Conservation (phyloP, 2,113 vertebrate species). For the Plecturocebus donacophilus region DNA sequence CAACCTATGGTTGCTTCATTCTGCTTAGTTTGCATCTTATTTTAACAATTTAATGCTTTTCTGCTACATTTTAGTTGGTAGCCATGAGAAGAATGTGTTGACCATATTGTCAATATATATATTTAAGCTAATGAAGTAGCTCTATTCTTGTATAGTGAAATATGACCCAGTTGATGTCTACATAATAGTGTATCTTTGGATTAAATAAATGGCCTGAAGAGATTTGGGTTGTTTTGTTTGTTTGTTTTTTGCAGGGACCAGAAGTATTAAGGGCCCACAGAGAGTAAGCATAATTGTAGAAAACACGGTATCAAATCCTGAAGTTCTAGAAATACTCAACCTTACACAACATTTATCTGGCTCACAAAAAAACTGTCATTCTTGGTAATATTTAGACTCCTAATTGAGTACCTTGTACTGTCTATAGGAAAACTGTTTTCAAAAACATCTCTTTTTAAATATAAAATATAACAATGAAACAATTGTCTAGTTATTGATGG, state of each 20-base stretch:
- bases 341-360: not conserved
- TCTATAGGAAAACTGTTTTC: not conserved
- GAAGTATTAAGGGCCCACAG: not conserved
- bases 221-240: not conserved
- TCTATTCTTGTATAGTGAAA: not conserved
- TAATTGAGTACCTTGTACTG: not conserved
- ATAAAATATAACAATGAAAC: not conserved
- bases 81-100: not conserved
- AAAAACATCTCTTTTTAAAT: not conserved
- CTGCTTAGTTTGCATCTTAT: not conserved
- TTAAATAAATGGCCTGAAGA: not conserved
- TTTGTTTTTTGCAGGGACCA: not conserved
- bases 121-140: not conserved
- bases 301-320: not conserved
- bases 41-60: not conserved
- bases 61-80: not conserved
- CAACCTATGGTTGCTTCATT: not conserved
- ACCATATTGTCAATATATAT: not conserved
- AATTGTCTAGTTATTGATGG: not conserved
- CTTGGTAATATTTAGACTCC: not conserved
- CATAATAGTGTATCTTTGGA: not conserved
- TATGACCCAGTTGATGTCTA: not conserved
- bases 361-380: not conserved
- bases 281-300: not conserved
- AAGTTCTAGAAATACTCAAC: no score